These are phyloP conservation scores for Aselliscus stoliczkanus DNA, from an alignment of 2,797 vertebrate species.

Conservation along the genomic window DNA sequence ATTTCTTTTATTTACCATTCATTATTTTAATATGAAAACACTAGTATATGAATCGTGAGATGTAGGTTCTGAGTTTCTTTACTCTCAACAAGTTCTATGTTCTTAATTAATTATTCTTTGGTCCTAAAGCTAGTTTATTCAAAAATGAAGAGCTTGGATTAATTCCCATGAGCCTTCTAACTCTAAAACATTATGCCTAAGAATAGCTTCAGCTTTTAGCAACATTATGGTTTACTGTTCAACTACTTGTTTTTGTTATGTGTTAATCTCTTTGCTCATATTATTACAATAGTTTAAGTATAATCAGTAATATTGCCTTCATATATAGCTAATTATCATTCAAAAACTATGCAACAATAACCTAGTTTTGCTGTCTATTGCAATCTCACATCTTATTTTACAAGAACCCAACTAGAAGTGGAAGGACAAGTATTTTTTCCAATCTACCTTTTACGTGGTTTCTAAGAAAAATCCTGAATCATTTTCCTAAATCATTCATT, in stretches of 20 bases:
- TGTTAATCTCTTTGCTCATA: neutral
- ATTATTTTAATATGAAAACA: neutral
- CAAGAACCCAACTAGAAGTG: neutral
- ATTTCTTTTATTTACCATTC: neutral
- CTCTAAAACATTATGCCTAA: neutral
- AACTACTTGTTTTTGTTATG: neutral
- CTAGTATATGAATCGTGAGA: neutral
- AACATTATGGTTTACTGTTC: neutral
- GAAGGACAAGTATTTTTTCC: neutral
- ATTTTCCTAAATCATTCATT: neutral
- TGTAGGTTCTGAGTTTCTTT: neutral
- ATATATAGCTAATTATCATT: neutral
- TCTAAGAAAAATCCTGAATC: conserved; percentile 18
- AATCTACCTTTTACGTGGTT: neutral
- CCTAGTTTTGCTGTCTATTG: neutral
- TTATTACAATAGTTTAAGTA: neutral
- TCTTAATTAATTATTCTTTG: neutral
- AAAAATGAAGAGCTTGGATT: neutral
- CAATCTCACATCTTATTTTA: neutral
- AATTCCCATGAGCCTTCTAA: neutral
- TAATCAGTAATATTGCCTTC: neutral
- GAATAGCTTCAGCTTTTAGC: neutral
- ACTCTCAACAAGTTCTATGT: neutral
- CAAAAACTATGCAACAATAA: neutral
- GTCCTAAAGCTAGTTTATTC: neutral